Base-by-base conservation (phyloP, 2,113 vertebrate species). In the Calonectris borealis region DNA sequence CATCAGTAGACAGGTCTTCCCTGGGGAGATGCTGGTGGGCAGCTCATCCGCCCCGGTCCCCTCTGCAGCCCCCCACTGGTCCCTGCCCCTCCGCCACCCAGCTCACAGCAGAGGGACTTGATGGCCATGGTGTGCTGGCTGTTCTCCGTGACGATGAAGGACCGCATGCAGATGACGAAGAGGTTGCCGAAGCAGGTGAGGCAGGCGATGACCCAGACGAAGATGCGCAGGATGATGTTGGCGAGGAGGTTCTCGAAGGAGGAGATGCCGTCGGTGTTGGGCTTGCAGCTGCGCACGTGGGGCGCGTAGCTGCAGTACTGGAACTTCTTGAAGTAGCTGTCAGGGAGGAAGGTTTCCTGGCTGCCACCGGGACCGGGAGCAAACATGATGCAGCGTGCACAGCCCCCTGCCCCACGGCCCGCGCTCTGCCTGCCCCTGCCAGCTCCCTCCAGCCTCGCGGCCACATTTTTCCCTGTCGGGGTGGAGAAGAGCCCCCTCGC, bases 41-140 rank as follows among this genome's bases (percentile, higher is more conserved):
- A 22, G 36, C 46, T 26, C 20, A 1, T 6, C n/a, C 1, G 0
- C 24, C 20, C n/a, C 14, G 0, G 4, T 16, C 25, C 32, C 57
- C 24, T 22, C 44, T 3, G 10, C 3, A 3, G 6, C 25, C 32
- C 46, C 48, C 7, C 10, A 0, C 15, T 3, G 2, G 16, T 70
- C 40, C 69, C 61, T 29, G 11, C 44, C 58, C 26, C 18, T 9
- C 42, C 1, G 0, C 9, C 1, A 0, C 14, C 60, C 58, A 2
- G 96, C 97, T 98, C 92, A 98, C 97, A 98, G 95, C 98, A 98
- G 40, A 98, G 97, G 26, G 97, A 97, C 77, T 97, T 97, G 96
- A 98, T 98, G 88, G 97, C 97, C 96, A 97, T 95, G 58, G 97
- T 84, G 79, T 97, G 97, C 68, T 93, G 94, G 71, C 96, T 97